Base-by-base conservation (phyloP, 2,797 vertebrate species). In the Chelon labrosus region DNA sequence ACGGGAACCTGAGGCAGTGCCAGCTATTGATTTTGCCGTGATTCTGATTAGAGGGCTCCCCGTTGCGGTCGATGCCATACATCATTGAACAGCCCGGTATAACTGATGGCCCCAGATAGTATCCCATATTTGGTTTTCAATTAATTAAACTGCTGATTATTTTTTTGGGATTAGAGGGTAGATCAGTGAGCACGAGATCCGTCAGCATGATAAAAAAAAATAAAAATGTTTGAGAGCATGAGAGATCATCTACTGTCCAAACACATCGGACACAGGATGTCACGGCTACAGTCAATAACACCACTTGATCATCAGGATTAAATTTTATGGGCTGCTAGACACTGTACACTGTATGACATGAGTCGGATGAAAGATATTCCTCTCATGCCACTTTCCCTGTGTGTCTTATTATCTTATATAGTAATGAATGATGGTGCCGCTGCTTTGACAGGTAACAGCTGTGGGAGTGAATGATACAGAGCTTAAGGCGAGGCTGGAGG, bases 31-130 rank as follows among this genome's bases (percentile, higher is more conserved):
- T 93, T 93, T 88, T 73, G 59, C 89, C 88, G 90, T 92, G 88
- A 92, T 92, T 93, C 83, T 90, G 91, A 93, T 93, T 92, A 93
- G 90, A 89, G 80, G 83, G 80, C 81, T 88, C 89, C 81, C 79
- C 73, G 88, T 80, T 82, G 75, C 85, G 84, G 89, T 93, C 92
- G 35, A 93, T 94, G 87, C 75, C 57, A 81, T 89, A 90, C 75
- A 92, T 92, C 91, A 92, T 83, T 85, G 74, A 78, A 87, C 75
- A 85, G 82, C 85, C 78, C 85, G 77, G 81, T 89, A 88, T 87
- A 89, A 89, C 87, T 76, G 87, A 93, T 90, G 77, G 64, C 75
- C 80, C 80, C 85, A 69, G 85, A 88, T 85, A 88, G 83, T 77
- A 84, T 88, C 89, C 81, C 56, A 83, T 89, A 92, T 89, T 89